Percentiles rank a stretch among this genome's conserved stretches.
These are phyloP conservation scores for Collichthys lucidus DNA, from an alignment of 2,113 vertebrate species.

Conservation along the genomic window DNA sequence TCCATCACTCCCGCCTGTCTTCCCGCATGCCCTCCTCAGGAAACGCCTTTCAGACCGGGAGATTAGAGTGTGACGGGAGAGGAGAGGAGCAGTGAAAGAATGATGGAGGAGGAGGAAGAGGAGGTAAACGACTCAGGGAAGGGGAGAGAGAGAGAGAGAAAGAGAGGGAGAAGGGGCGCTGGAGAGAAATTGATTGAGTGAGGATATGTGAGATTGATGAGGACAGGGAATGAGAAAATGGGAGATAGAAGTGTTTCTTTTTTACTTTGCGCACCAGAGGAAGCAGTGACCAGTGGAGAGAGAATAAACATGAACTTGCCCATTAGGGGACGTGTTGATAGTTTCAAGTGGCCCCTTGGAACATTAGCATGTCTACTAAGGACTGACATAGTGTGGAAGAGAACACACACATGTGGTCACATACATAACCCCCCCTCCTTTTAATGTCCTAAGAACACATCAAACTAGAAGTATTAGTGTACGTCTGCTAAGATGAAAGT, in stretches of 20 bases:
- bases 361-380: conserved; percentile 68
- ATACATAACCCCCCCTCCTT: conserved; percentile 3
- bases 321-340: conserved; percentile 79
- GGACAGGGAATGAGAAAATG: conserved; percentile 60
- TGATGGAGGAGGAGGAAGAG: conserved; percentile 75
- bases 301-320: conserved; percentile 86
- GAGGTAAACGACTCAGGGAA: conserved; percentile 67
- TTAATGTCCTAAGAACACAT: not conserved
- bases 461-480: not conserved
- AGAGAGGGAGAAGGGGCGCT: conserved; percentile 36
- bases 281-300: conserved; percentile 60
- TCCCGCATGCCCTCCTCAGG: conserved; percentile 94
- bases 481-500: not conserved
- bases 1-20: conserved; percentile 94
- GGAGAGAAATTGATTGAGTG: conserved; percentile 71
- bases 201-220: conserved; percentile 63
- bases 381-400: conserved; percentile 60
- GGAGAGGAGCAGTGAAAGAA: conserved; percentile 81
- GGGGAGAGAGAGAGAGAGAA: conserved; percentile 67
- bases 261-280: conserved; percentile 40
- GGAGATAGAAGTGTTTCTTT: conserved; percentile 44
- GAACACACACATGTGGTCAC: conserved; percentile 40
- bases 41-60: conserved; percentile 95
- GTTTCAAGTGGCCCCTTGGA: conserved; percentile 77
- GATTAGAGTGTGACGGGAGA: conserved; percentile 92